Evolutionary conservation across 2,113 vertebrate species (phyloP), one percentile per base, ranked within the genome.

Genomic region (Mustela lutreola): DNA sequence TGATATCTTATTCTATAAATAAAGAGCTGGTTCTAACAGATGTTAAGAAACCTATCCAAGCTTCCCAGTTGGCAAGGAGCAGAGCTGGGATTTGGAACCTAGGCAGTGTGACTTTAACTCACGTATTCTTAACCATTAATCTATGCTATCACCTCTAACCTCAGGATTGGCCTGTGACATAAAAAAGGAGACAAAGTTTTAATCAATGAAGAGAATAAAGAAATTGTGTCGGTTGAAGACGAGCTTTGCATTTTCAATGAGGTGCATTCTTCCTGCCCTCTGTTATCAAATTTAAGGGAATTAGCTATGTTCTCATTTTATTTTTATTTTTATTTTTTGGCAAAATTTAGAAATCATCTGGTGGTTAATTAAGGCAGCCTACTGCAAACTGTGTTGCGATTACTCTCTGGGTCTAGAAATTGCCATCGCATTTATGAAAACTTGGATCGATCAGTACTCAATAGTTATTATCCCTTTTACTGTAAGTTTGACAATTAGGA

Each of bases 401-500:
- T 89, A 39, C 14, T 82, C 22, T 53, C 65, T 22, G 31, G 45
- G 24, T 82, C 84, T 67, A 95, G 71, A 97, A 97, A 94, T 84
- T 80, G 11, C 82, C 76, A 33, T 53, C 85, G 36, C 60, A 81
- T 94, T 97, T 94, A 39, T 86, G 45, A 92, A 97, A 95, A 91
- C 22, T 42, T 92, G 89, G 70, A 96, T 94, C 94, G 94, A 85
- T 96, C 60, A 48, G 76, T 92, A 73, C 53, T 96, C 90, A 92
- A 89, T 75, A 96, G 88, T 96, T 97, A 93, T 89, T 97, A 89
- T 87, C 18, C 36, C 75, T 80, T 97, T 97, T 97, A 97, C 95
- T 88, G 92, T 89, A 98, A 98, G 95, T 94, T 88, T 96, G 95
- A 97, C 96, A 97, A 96, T 93, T 93, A 81, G 85, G 95, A 92